Base-by-base conservation (phyloP, 2,113 vertebrate species). In the Ophthalmolycus amberensis region DNA sequence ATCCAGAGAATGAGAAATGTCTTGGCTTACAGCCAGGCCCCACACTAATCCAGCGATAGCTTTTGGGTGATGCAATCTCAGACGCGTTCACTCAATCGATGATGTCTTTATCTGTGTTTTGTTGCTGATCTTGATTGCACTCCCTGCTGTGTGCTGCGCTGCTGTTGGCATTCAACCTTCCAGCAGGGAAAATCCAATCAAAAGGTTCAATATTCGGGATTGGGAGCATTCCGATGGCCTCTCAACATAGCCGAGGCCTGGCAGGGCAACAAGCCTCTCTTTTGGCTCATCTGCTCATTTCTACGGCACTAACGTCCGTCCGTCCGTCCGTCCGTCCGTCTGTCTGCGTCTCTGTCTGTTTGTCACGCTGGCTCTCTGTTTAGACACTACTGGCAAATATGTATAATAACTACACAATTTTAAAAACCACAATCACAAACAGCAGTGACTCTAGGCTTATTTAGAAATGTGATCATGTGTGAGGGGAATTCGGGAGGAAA, bases 41-140 rank as follows among this genome's bases (percentile, higher is more conserved):
- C 22, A 25, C 3, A 29, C 32, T 73, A 34, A 77, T 59, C 40
- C 29, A 29, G 29, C 2, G 9, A 48, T 59, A 52, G 67, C 67
- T 66, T 66, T 63, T 18, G 27, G 56, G 42, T 75, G 58, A 67
- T 85, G 64, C 40, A 29, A 70, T 70, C 83, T 83, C 18, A 15
- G 40, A 42, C 44, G 34, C 20, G 75, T 56, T 64, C 27, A 14
- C 15, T 70, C 50, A 37, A 6, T 82, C 25, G 4, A 64, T 72
- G 22, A 52, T 63, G 60, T 63, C 48, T 63, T 76, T 74, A 58
- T 80, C 27, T 38, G 58, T 56, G 48, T 15, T 68, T 62, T 72
- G 8, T 48, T 69, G 18, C 34, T 32, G 4, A 9, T 76, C 40
- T 80, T 72, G 27, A 64, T 63, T 56, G 56, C 32, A 52, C n/a